Conservation (phyloP, 2,113 vertebrate species). For the Oreochromis tanganicae region DNA sequence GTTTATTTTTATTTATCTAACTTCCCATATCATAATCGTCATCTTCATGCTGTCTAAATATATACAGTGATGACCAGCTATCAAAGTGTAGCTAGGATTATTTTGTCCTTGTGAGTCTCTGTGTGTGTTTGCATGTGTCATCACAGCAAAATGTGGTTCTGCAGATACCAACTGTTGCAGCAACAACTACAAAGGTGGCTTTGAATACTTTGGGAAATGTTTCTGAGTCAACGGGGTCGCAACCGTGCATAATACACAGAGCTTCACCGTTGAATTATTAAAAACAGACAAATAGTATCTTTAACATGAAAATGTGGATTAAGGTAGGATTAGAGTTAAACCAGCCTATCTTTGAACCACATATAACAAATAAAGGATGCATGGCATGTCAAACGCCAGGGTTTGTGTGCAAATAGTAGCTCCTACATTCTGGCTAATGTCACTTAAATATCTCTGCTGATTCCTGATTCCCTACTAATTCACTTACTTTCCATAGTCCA, state of each 20-base stretch:
- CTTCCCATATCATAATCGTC: neutral
- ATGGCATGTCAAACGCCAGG: neutral
- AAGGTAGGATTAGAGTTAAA: neutral
- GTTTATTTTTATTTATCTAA: neutral
- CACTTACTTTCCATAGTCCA: neutral
- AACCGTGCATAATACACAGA: neutral
- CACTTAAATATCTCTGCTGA: neutral
- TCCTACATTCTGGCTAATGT: neutral
- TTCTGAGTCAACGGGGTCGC: neutral
- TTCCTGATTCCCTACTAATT: neutral
- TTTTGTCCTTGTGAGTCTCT: neutral
- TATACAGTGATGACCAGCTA: neutral
- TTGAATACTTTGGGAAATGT: neutral
- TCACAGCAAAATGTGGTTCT: neutral
- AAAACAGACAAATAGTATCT: neutral
- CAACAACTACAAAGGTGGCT: neutral
- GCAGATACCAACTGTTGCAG: neutral
- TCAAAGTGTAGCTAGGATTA: neutral
- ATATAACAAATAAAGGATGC: neutral
- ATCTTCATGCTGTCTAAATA: neutral
- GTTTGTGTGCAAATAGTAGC: neutral
- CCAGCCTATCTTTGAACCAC: neutral
- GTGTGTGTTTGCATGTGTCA: neutral
- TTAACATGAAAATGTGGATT: neutral
- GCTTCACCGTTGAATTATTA: neutral